A percentile compares a stretch with the other conserved stretches of the same genome.
Evolutionary conservation across 2,888 invertebrate genomes (phyloP).

Genomic region (Philopedon plagiatum): DNA sequence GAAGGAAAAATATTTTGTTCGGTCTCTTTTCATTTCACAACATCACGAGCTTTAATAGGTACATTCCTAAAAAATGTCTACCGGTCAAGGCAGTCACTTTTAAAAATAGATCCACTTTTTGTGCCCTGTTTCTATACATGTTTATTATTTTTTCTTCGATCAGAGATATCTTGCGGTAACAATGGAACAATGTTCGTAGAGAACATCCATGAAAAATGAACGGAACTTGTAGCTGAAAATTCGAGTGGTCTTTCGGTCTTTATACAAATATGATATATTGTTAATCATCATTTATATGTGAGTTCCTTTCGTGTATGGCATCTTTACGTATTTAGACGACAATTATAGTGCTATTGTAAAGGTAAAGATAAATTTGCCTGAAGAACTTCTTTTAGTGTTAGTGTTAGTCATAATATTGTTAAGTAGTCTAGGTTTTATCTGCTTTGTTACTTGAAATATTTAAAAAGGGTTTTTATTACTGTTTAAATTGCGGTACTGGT

Average conservation of each 20-base stretch:
- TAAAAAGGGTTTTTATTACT: no score
- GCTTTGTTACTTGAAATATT: no score
- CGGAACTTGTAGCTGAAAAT: neutral
- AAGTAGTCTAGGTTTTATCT: no score
- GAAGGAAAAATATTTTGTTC: no score
- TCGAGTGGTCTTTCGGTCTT: neutral
- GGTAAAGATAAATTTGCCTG: neutral
- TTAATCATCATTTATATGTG: neutral
- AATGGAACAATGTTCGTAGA: slow-evolving; percentile 40
- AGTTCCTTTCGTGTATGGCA: neutral
- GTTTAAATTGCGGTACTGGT: no score
- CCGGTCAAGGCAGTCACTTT: slow-evolving; percentile 19
- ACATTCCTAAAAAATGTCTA: slow-evolving; percentile 1
- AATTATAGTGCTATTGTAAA: neutral
- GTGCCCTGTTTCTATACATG: slow-evolving; percentile 32
- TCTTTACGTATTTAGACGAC: neutral
- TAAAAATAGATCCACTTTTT: slow-evolving; percentile 43
- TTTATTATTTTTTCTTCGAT: slow-evolving; percentile 22
- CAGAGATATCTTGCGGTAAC: slow-evolving; percentile 33
- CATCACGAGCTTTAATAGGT: no score
- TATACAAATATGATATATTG: slow-evolving; percentile 5
- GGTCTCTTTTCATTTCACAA: no score
- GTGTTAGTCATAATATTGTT: no score
- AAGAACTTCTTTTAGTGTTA: neutral
- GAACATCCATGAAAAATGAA: slow-evolving; percentile 46